Conservation (phyloP, 2,113 vertebrate species). For the Silurus meridionalis region DNA sequence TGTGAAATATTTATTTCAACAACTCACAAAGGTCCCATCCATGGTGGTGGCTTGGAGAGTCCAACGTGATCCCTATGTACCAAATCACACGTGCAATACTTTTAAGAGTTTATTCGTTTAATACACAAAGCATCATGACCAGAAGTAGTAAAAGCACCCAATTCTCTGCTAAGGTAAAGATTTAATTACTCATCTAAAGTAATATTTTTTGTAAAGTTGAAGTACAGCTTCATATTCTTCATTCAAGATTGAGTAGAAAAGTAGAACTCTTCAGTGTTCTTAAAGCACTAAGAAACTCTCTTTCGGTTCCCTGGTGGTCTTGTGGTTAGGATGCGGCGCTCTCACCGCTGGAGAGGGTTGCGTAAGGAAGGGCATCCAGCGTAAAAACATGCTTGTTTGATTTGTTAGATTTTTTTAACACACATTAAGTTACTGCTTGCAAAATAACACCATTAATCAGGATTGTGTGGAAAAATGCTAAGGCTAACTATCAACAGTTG, state of each 20-base stretch:
- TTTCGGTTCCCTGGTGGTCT: too few species aligned
- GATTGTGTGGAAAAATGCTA: background rate
- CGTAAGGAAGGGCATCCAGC: too few species aligned
- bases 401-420: too few species aligned
- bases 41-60: conserved; percentile 91
- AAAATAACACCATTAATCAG: background rate
- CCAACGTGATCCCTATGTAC: conserved; percentile 89
- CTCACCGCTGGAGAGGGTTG: too few species aligned
- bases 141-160: background rate
- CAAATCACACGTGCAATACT: background rate
- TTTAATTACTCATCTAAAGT: background rate
- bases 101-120: background rate
- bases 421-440: background rate
- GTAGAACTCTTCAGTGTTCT: background rate
- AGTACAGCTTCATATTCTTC: background rate
- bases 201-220: background rate
- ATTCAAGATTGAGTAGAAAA: background rate
- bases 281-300: too few species aligned
- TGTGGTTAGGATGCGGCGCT: too few species aligned
- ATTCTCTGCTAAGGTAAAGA: background rate
- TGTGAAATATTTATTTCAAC: background rate
- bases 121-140: background rate
- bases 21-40: conserved; percentile 88
- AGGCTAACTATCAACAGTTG: background rate
- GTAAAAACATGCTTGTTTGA: too few species aligned